Base-by-base conservation (phyloP, 2,888 invertebrate species). In the Mythimna impura region DNA sequence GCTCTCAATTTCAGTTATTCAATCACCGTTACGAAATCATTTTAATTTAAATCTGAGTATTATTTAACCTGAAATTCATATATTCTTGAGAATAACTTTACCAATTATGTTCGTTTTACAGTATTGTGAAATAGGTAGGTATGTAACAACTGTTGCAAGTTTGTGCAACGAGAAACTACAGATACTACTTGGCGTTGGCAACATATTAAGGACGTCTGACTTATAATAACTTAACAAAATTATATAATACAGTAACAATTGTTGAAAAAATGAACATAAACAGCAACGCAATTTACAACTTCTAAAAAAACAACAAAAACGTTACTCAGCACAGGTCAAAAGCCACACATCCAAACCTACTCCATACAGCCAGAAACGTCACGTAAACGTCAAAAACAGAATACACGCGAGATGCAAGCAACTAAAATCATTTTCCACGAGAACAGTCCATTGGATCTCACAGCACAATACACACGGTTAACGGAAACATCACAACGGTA, bases 381-480 rank as follows among this genome's bases (percentile, higher is more conserved):
- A 82, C 67, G 47, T 62, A 80, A 82, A 82, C 76, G 71, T 82
- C 80, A 86, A 86, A 86, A 83, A 73, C 50, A 73, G 76, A 81
- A 80, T 84, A 82, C 83, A 87, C 81, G 78, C 81, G 82, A 81
- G 72, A 76, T 85, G 78, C 64, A 64, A 84, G 84, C 81, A 81
- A 77, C 78, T 83, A 84, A 87, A 87, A 89, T 70, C 73, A 83
- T 85, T 85, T 90, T 89, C 87, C 90, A 90, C 84, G 85, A 87
- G 84, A 89, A 85, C 87, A 83, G 86, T 87, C 91, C 91, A 91
- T 89, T 87, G 83, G 86, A 89, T 90, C 89, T 87, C 93, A 93
- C 92, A 92, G 84, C 90, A 90, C 91, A 92, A 91, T 91, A 91
- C 92, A 92, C 92, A 89, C 91, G 87, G 88, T 78, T 92, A 93